These are phyloP conservation scores for Staurois parvus DNA, from an alignment of 2,797 vertebrate species.

Conservation along the genomic window DNA sequence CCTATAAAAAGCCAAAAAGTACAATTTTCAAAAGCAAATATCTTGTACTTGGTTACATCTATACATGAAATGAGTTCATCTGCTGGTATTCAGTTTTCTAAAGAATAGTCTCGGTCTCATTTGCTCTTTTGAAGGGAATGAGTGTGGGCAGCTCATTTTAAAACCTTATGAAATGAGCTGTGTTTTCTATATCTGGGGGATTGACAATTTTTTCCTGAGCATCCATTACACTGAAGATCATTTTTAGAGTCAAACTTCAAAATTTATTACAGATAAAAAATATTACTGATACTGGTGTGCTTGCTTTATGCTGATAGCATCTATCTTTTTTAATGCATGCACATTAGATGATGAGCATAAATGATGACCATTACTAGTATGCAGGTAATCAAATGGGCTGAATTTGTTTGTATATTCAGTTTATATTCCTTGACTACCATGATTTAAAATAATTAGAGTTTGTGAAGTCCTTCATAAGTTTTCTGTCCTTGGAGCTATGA, in stretches of 20 bases:
- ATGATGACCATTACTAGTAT: conserved; percentile 7
- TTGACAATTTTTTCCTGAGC: conserved; percentile 30
- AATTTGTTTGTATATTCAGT: conserved; percentile 21
- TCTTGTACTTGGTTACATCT: neutral
- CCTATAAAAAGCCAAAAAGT: neutral
- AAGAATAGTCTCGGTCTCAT: conserved; percentile 7
- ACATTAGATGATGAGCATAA: conserved; percentile 24
- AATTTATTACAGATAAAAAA: conserved; percentile 45
- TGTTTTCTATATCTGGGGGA: conserved; percentile 5
- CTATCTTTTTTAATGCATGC: conserved; percentile 25
- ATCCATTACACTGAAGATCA: conserved; percentile 36
- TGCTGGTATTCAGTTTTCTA: neutral
- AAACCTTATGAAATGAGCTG: conserved; percentile 28
- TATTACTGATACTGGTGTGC: conserved; percentile 5
- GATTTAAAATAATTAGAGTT: conserved; percentile 12
- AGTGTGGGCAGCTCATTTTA: conserved; percentile 17
- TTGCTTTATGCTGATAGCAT: conserved; percentile 29
- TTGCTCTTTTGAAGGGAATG: conserved; percentile 12
- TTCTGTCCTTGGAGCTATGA: conserved; percentile 45
- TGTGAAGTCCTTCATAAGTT: conserved; percentile 31
- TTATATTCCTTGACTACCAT: neutral
- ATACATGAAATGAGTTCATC: neutral
- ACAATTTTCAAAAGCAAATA: conserved; percentile 8
- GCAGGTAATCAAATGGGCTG: neutral
- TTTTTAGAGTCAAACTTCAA: conserved; percentile 47